Conservation (phyloP, 2,888 invertebrate genomes). For the Atherix ibis region DNA sequence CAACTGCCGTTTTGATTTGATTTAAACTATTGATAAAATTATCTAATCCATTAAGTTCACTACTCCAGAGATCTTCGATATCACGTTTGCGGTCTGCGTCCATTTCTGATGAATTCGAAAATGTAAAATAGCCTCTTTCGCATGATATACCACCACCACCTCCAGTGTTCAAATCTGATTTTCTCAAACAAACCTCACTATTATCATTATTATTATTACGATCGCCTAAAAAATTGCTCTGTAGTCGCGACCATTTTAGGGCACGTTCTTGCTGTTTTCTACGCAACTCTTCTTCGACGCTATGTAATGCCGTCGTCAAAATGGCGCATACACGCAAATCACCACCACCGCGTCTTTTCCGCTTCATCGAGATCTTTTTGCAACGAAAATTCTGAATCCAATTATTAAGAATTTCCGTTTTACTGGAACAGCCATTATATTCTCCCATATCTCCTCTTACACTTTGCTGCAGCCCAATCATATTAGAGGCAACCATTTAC, state of each 20-base stretch:
- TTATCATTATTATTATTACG: conserved; percentile 5
- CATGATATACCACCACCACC: too few species aligned
- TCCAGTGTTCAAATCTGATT: neutral
- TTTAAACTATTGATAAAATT: conserved; percentile 40
- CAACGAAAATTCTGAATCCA: conserved; percentile 41
- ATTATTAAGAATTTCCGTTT: conserved; percentile 16
- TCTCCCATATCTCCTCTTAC: too few species aligned
- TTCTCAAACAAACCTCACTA: conserved; percentile 11
- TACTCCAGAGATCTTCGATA: conserved; percentile 27
- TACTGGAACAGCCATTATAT: too few species aligned
- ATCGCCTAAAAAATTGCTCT: conserved; percentile 12
- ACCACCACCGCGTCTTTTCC: conserved; percentile 34
- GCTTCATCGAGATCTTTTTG: conserved; percentile 36
- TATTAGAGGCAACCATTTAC: too few species aligned
- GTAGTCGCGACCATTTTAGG: conserved; percentile 34
- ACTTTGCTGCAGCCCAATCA: too few species aligned
- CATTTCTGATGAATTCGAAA: too few species aligned
- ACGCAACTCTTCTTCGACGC: conserved; percentile 38
- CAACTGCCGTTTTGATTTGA: conserved; percentile 2
- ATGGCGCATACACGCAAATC: conserved; percentile 42
- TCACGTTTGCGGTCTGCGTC: conserved; percentile 15
- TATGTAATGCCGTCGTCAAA: conserved; percentile 35
- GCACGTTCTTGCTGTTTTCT: conserved; percentile 38
- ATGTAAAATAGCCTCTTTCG: too few species aligned
- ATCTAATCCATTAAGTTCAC: conserved; percentile 40